phyloP scores from a whole-genome alignment of 1,140 invertebrate species.

The Matsumurasca onukii region DNA sequence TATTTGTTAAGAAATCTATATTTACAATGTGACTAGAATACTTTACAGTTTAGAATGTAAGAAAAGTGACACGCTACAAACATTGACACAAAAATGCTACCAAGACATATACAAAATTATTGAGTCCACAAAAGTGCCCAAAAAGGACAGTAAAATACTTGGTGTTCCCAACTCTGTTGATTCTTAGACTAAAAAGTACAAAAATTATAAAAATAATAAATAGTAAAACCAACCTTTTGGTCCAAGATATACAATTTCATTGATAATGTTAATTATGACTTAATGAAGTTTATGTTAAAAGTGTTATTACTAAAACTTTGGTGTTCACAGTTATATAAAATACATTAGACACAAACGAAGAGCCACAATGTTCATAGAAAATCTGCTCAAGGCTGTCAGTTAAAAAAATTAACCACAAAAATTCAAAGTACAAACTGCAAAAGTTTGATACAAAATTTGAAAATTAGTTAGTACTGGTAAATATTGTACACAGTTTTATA shows the following conservation, averaged over 20 bases:
- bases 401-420: neutral
- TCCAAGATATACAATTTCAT: constrained; percentile 5
- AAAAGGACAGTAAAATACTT: constrained; percentile 18
- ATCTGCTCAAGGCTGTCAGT: neutral
- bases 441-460: no score
- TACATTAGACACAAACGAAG: neutral
- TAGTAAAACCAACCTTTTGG: constrained; percentile 8
- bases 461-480: no score
- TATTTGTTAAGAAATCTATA: neutral
- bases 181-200: neutral
- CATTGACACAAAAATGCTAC: constrained; percentile 10
- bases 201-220: constrained; percentile 17
- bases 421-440: neutral
- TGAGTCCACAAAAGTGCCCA: constrained; percentile 21
- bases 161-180: neutral
- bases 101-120: constrained; percentile 23
- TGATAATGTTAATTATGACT: no score
- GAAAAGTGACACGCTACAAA: constrained; percentile 12
- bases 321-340: neutral
- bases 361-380: neutral
- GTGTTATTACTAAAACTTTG: neutral
- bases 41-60: constrained; percentile 18
- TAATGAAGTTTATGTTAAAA: neutral
- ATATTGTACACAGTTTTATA: no score
- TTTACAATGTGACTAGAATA: constrained; percentile 18